phyloP scores from a whole-genome alignment of 2,888 invertebrate genomes.

The Melanchra persicariae region DNA sequence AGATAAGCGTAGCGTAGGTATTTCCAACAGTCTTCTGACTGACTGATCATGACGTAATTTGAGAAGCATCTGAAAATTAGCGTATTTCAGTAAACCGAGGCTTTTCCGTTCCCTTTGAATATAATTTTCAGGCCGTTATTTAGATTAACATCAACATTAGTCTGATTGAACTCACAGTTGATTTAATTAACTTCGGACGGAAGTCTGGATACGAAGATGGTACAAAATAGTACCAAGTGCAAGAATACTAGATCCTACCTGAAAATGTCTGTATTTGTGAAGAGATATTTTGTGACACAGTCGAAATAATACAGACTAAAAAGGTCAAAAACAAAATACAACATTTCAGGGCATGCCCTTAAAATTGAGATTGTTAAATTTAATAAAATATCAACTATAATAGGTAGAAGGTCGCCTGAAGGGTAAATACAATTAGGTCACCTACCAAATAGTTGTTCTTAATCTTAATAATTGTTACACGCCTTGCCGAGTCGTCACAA shows the following conservation, averaged over 20 bases:
- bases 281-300: not conserved
- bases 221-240: not conserved
- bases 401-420: slow-evolving; percentile 8
- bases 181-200: not conserved
- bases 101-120: slow-evolving; percentile 2
- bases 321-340: not conserved
- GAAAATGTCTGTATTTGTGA: not conserved
- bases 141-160: not conserved
- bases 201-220: not conserved
- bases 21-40: not conserved
- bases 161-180: not conserved
- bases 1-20: too few species aligned
- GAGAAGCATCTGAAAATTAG: not conserved
- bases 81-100: slow-evolving; percentile 10
- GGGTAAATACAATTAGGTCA: slow-evolving; percentile 4
- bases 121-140: not conserved
- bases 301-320: not conserved
- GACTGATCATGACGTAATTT: not conserved
- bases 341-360: not conserved
- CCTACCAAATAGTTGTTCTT: slow-evolving; percentile 7
- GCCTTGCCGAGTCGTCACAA: not conserved
- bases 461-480: slow-evolving; percentile 21
- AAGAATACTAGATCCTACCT: not conserved
- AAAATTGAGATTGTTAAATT: not conserved
- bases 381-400: not conserved